Conservation (phyloP, 2,113 vertebrate genomes). For the Myotis yumanensis region DNA sequence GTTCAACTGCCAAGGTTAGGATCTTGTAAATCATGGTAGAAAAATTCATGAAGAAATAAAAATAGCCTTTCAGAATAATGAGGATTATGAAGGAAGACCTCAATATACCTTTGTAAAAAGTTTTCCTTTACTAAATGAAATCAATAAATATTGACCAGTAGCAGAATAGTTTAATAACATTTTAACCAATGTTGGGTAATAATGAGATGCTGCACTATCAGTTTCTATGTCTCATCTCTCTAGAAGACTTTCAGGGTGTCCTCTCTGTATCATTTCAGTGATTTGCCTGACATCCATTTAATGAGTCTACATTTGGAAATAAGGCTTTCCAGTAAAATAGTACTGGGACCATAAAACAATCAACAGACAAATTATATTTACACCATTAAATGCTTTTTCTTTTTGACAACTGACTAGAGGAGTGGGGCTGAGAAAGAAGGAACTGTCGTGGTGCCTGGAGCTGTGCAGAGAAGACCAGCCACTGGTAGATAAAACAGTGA, state of each 20-base stretch:
- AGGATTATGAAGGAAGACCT: not conserved
- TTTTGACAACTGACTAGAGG: not conserved
- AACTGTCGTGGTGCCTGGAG: rapidly evolving
- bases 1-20: not conserved
- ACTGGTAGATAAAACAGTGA: not conserved
- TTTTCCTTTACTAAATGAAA: not conserved
- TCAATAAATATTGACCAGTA: not conserved
- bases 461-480: not conserved
- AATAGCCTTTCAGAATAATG: not conserved
- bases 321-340: not conserved
- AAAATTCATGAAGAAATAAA: conserved; percentile 2
- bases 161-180: not conserved
- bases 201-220: not conserved
- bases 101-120: not conserved
- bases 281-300: not conserved
- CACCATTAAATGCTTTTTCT: not conserved
- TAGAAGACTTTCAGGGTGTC: not conserved
- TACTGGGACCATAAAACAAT: not conserved
- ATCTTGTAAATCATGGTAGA: not conserved
- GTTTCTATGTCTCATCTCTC: not conserved
- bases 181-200: not conserved
- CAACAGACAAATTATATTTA: not conserved
- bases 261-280: not conserved
- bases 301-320: not conserved
- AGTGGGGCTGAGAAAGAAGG: not conserved